A percentile compares a stretch with the other conserved stretches of the same genome.
Conservation (phyloP, 2,888 invertebrate genomes). For the Euspilapteryx auroguttella region DNA sequence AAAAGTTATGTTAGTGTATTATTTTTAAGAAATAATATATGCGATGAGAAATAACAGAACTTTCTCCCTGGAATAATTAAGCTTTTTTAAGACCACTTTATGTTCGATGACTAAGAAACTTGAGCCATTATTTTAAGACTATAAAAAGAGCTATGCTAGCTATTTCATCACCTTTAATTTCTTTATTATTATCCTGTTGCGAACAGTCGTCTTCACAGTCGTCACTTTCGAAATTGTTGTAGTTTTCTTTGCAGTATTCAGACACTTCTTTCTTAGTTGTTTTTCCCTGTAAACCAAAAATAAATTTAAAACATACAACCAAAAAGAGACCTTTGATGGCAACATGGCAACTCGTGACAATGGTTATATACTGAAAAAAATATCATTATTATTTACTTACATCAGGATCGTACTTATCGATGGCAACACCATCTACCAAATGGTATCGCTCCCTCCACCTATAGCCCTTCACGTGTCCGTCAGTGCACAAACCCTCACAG, state of each 20-base stretch:
- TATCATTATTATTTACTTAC: conserved; percentile 14
- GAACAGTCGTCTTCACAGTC: conserved; percentile 20
- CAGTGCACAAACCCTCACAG: conserved; percentile 34
- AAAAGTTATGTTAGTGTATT: conserved; percentile 2
- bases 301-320: neutral
- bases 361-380: neutral
- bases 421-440: conserved; percentile 33
- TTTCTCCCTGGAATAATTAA: no score
- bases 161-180: no score
- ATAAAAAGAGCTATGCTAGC: no score
- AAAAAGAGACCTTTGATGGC: neutral
- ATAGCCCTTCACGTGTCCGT: conserved; percentile 23
- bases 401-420: conserved; percentile 39
- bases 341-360: neutral
- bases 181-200: no score
- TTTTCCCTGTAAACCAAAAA: neutral
- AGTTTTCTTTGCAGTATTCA: neutral
- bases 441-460: conserved; percentile 37
- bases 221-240: neutral
- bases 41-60: no score
- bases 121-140: no score
- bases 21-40: neutral
- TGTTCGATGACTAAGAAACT: no score
- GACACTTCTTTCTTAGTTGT: neutral
- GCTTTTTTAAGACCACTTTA: no score